Percentiles rank a stretch among this genome's conserved stretches.
Conservation (phyloP, 2,797 vertebrate genomes). For the Oreochromis mossambicus region DNA sequence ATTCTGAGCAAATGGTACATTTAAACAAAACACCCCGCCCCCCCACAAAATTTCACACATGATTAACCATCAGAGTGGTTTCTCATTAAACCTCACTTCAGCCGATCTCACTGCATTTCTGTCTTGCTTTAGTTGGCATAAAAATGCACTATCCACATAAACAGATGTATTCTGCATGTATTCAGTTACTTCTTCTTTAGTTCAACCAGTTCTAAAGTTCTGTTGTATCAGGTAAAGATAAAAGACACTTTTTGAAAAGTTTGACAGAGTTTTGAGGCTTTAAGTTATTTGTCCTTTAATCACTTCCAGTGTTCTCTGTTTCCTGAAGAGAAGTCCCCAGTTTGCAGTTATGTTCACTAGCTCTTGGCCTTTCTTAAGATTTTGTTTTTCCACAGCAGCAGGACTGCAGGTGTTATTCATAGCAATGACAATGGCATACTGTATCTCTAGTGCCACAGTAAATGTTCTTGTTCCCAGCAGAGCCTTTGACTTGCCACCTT, state of each 20-base stretch:
- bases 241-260: background rate
- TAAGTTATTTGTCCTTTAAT: background rate
- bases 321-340: background rate
- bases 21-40: background rate
- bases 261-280: background rate
- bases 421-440: background rate
- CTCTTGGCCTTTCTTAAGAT: background rate
- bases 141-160: background rate
- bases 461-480: background rate
- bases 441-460: background rate
- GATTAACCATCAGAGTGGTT: background rate
- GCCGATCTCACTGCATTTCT: background rate
- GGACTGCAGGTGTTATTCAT: background rate
- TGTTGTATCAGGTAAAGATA: background rate
- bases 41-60: background rate
- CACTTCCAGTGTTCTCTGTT: background rate
- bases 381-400: background rate
- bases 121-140: background rate
- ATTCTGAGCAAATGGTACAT: background rate
- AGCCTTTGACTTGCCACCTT: background rate
- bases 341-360: background rate
- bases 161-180: background rate
- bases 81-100: background rate
- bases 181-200: background rate
- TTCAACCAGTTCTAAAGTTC: background rate